Base-by-base conservation (phyloP, 1,140 invertebrate species). In the Oedothorax gibbosus region DNA sequence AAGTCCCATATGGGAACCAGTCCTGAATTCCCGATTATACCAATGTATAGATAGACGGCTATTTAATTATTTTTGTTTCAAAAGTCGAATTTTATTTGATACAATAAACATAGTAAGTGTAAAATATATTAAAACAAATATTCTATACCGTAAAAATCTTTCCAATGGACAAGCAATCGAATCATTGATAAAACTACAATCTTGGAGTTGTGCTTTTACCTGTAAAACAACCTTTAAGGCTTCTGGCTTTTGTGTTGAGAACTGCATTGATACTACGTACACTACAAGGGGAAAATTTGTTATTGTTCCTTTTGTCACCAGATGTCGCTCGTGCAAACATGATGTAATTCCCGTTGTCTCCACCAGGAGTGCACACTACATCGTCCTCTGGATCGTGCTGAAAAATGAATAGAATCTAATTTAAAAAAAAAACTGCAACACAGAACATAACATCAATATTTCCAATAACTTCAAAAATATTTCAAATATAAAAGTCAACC, bases 301-400 rank as follows among this genome's bases (percentile, higher is more conserved):
- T 97, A 91, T 99, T 99, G 91, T 99, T 99, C 89, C 94, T 94
- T 89, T 98, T 96, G 91, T 98, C 96, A 21, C 98, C 98, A 87
- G 97, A 97, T 66, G 97, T 99, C 57, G 98, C 98, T 83, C 90
- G 90, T 53, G 91, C 89, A 88, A 88, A 88, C 87, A 88, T 88
- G 11, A 88, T 88, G 69, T 87, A 88, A 92, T 99, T 99, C 65
- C 98, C 93, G 89, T 90, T 87, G 77, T 94, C 90, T 53, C 96
- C 96, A 85, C 97, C 96, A 0, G 96, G 96, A 86, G 96, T 93
- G 90, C 98, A 98, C n/a, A 20, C 73, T 85, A 87, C 87, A 88
- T 92, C 89, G n/a, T 89, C 88, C 91, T 97, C 95, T 10, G 97
- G 97, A 92, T 99, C 98, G 89, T 99, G 98, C 96, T 98, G 90